Evolutionary conservation across 2,888 invertebrate genomes (phyloP).

Genomic region (Eubasilissa splendida): DNA sequence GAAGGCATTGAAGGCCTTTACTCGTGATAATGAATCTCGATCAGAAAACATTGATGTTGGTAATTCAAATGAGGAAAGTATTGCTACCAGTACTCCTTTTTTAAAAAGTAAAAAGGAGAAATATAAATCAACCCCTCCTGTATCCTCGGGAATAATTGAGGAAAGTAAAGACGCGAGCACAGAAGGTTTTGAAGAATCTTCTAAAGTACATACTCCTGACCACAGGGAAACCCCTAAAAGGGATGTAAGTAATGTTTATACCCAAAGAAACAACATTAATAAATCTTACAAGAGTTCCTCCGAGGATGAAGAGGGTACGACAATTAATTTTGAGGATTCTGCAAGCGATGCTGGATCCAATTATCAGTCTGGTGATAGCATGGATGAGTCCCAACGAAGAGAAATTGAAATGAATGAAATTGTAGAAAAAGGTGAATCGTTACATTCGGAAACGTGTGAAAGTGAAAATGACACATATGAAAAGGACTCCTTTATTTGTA

Average conservation of each 20-base stretch:
- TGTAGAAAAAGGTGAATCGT: constrained; percentile 69
- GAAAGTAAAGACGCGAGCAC: not conserved
- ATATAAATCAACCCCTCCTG: not conserved
- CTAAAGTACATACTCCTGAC: not conserved
- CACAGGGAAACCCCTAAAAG: not conserved
- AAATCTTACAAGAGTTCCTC: not conserved
- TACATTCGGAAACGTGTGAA: constrained; percentile 67
- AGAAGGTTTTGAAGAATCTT: not conserved
- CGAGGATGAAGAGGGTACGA: constrained; percentile 22
- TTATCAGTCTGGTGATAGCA: constrained; percentile 70
- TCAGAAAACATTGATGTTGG: not conserved
- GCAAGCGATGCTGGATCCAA: constrained; percentile 66
- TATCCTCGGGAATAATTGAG: not conserved
- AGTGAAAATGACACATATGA: constrained; percentile 64
- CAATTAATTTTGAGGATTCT: constrained; percentile 40
- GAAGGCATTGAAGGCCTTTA: too few relatives aligned
- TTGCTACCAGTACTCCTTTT: constrained; percentile 23
- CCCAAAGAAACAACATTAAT: not conserved
- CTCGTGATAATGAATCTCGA: too few relatives aligned
- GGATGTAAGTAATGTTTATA: not conserved
- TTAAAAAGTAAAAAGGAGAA: not conserved
- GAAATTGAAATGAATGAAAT: constrained; percentile 66
- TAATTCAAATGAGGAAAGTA: constrained; percentile 2
- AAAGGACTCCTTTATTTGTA: constrained; percentile 73
- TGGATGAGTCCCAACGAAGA: constrained; percentile 68